Evolutionary conservation across 2,888 invertebrate genomes (phyloP).

Genomic region (Smittia sp.): DNA sequence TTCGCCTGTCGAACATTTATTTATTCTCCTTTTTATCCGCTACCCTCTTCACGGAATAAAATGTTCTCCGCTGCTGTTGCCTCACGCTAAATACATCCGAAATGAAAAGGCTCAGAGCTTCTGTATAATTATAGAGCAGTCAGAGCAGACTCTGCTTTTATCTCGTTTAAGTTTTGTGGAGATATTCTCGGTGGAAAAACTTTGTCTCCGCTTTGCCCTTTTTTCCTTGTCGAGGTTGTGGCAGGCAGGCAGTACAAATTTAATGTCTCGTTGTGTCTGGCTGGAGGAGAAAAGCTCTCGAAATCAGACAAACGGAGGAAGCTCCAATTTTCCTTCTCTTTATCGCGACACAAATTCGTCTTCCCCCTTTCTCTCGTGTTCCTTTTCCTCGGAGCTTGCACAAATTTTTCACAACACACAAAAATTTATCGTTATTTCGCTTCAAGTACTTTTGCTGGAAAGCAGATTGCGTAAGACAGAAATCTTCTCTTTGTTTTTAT

Average conservation of each 20-base stretch:
- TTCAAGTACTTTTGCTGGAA: slow-evolving; percentile 9
- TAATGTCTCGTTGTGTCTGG: slow-evolving; percentile 24
- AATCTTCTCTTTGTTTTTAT: background rate
- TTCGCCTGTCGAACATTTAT: slow-evolving; percentile 26
- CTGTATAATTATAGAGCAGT: slow-evolving; percentile 20
- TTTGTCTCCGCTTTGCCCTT: background rate
- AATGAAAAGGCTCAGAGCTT: background rate
- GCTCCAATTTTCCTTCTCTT: background rate
- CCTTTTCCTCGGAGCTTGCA: background rate
- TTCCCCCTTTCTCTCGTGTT: background rate
- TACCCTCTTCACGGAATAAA: background rate
- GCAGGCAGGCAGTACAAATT: background rate
- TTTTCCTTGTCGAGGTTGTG: background rate
- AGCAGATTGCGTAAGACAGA: slow-evolving; percentile 11
- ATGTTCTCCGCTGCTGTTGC: background rate
- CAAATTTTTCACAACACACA: slow-evolving; percentile 11
- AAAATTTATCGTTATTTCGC: slow-evolving; percentile 16
- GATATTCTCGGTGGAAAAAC: background rate
- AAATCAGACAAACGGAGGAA: background rate
- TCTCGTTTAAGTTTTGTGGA: slow-evolving; percentile 10
- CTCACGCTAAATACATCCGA: background rate
- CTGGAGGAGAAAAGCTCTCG: background rate
- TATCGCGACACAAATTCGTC: background rate
- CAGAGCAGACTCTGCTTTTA: slow-evolving; percentile 18
- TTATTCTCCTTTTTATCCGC: slow-evolving; percentile 11